Conservation (phyloP, 2,888 invertebrate species). For the Epistrophella euchroma region DNA sequence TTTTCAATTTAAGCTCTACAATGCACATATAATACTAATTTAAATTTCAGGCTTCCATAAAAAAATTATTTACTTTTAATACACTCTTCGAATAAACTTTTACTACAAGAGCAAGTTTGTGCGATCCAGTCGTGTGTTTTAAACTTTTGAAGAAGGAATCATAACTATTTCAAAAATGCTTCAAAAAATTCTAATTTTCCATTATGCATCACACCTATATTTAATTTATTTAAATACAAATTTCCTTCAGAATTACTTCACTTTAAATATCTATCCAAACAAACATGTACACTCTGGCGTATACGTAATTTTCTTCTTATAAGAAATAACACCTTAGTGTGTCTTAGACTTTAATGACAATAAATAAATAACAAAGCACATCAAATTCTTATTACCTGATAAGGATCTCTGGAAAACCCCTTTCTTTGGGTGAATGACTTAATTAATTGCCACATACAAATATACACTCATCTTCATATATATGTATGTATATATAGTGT, state of each 20-base stretch:
- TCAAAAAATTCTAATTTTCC: background rate
- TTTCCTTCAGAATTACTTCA: background rate
- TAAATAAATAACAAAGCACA: slow-evolving; percentile 35
- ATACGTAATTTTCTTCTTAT: slow-evolving; percentile 18
- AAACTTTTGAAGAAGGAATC: background rate
- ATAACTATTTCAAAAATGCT: background rate
- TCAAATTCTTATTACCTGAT: slow-evolving; percentile 54
- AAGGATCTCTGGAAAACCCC: slow-evolving; percentile 14
- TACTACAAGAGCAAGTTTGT: too few relatives aligned
- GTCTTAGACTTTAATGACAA: slow-evolving; percentile 8
- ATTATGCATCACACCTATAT: background rate
- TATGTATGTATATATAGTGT: background rate
- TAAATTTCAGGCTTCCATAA: too few relatives aligned
- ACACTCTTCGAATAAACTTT: too few relatives aligned
- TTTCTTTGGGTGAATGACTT: slow-evolving; percentile 31
- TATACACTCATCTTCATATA: background rate
- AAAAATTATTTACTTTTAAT: too few relatives aligned
- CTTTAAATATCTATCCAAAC: background rate
- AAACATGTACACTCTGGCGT: slow-evolving; percentile 10
- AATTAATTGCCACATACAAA: slow-evolving; percentile 49
- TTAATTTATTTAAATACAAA: background rate
- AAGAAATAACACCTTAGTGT: slow-evolving; percentile 13
- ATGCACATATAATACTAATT: too few relatives aligned
- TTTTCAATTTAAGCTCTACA: too few relatives aligned
- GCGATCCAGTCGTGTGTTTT: too few relatives aligned